Conservation (phyloP, 2,797 vertebrate species). For the Halcyon badia region DNA sequence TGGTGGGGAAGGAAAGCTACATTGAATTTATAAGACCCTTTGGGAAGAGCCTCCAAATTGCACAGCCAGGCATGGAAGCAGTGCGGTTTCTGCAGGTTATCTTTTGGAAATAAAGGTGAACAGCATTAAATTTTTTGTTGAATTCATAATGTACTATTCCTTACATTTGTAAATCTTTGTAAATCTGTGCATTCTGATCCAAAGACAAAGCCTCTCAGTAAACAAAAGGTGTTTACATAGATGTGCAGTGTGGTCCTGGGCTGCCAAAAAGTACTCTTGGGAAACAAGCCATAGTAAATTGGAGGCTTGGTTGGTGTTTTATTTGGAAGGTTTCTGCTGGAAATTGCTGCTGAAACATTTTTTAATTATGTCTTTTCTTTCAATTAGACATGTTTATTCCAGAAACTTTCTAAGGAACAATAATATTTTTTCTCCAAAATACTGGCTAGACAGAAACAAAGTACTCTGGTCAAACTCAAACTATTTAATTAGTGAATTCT, state of each 20-base stretch:
- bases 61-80: background rate
- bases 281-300: background rate
- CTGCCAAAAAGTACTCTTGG: background rate
- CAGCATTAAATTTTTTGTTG: background rate
- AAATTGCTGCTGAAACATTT: constrained; percentile 11
- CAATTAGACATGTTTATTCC: background rate
- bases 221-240: background rate
- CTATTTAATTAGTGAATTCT: background rate
- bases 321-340: background rate
- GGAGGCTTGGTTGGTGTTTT: background rate
- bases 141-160: background rate
- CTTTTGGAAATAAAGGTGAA: background rate
- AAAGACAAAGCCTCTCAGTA: background rate
- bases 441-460: background rate
- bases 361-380: background rate
- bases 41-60: background rate
- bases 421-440: background rate
- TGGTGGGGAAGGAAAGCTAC: background rate
- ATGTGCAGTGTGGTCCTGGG: background rate
- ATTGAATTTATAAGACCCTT: background rate
- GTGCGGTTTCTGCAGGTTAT: background rate
- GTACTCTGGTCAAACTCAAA: background rate
- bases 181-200: background rate
- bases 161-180: background rate
- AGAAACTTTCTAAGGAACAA: background rate